A percentile compares a stretch with the other conserved stretches of the same genome.
Conservation (phyloP, 2,113 vertebrate species). For the Xiphophorus couchianus region DNA sequence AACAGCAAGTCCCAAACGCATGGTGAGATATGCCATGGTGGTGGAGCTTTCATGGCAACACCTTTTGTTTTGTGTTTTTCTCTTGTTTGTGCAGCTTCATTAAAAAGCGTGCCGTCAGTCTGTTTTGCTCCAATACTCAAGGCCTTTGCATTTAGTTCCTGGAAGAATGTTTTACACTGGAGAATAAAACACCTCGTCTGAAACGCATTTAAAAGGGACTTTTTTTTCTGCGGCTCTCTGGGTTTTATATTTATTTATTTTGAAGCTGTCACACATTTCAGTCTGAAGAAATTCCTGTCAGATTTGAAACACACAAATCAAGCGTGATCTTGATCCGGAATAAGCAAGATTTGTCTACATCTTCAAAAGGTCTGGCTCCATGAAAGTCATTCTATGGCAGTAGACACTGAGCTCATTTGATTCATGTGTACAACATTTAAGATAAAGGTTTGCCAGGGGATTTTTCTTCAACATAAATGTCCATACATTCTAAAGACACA, state of each 20-base stretch:
- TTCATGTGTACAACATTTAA: not conserved
- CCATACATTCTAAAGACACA: not conserved
- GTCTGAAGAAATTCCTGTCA: constrained; percentile 26
- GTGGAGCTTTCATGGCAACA: constrained; percentile 33
- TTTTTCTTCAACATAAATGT: not conserved
- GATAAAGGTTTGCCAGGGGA: not conserved
- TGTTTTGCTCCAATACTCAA: constrained; percentile 57
- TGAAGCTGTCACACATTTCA: constrained; percentile 14
- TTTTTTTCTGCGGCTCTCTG: not conserved
- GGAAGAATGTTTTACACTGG: constrained; percentile 23
- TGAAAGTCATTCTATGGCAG: not conserved
- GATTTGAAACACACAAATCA: constrained; percentile 35
- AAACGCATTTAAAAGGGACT: constrained; percentile 29
- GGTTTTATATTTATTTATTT: not conserved
- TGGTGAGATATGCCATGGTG: constrained; percentile 46
- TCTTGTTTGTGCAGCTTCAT: constrained; percentile 45
- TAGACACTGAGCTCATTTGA: constrained; percentile 6
- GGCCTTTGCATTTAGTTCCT: constrained; percentile 36
- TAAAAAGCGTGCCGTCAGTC: constrained; percentile 50
- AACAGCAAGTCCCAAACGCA: constrained; percentile 54
- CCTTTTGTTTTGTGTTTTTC: constrained; percentile 59
- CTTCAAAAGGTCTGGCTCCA: not conserved
- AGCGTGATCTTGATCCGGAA: not conserved
- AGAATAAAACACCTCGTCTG: constrained; percentile 47
- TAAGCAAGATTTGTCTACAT: constrained; percentile 3